phyloP scores from a whole-genome alignment of 2,888 invertebrate genomes.

The Teleiodes luculella region DNA sequence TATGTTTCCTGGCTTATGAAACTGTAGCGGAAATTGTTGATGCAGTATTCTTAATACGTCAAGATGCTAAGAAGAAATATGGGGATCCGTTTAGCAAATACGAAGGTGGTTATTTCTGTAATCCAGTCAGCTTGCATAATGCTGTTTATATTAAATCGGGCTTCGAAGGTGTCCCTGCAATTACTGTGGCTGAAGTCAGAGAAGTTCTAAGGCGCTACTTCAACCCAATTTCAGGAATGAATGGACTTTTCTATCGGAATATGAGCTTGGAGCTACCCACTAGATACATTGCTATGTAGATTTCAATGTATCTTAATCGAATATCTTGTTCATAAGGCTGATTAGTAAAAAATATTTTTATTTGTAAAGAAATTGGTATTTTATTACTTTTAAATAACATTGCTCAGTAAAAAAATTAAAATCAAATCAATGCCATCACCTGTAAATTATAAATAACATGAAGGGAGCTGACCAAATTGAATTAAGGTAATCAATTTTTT shows the following conservation, averaged over 20 bases:
- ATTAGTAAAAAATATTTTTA: no score
- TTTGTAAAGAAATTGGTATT: no score
- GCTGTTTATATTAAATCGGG: constrained; percentile 78
- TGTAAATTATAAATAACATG: no score
- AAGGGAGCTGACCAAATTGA: no score
- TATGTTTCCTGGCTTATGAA: constrained; percentile 93
- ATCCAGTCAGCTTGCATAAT: constrained; percentile 78
- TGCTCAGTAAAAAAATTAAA: no score
- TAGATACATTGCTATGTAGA: constrained; percentile 54
- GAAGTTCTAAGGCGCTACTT: constrained; percentile 89
- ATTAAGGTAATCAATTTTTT: no score
- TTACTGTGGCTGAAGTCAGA: constrained; percentile 88
- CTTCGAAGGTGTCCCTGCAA: constrained; percentile 82
- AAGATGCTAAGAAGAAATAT: constrained; percentile 83
- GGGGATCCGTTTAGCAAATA: constrained; percentile 85
- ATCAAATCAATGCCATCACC: no score
- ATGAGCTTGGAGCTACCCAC: constrained; percentile 64
- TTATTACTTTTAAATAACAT: no score
- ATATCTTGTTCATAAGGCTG: no score
- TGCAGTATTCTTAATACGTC: constrained; percentile 87
- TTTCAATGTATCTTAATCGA: no score
- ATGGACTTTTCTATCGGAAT: constrained; percentile 68
- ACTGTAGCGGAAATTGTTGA: constrained; percentile 94
- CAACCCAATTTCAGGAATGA: constrained; percentile 80
- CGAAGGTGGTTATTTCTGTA: constrained; percentile 81